Evolutionary conservation across 2,113 vertebrate genomes (phyloP), one percentile per base, ranked within the genome.

Genomic region (Microtus ochrogaster): DNA sequence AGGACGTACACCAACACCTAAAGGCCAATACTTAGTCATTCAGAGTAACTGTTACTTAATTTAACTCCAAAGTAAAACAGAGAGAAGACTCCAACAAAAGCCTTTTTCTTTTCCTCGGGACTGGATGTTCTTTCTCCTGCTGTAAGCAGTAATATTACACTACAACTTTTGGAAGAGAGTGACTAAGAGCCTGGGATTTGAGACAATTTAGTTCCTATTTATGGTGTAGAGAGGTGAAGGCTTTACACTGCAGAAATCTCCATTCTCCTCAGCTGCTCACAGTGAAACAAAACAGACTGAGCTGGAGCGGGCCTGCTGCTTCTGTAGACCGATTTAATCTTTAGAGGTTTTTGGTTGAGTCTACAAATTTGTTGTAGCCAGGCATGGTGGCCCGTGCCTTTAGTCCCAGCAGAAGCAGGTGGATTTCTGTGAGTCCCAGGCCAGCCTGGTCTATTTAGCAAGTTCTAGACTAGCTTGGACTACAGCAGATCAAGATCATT

Each of bases 101-200:
- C 47, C 41, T 28, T 89, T 91, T 13, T 39, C 30, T 16, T 16
- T 76, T 86, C 39, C 55, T 72, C 30, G 76, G 83, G 65, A 79
- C 79, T 70, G 49, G 65, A 93, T 14, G 16, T 47, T 93, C 95
- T 88, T 52, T 78, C 70, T 58, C 70, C 58, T 87, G 90, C 78
- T 65, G 47, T 74, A 36, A 83, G 74, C 39, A 85, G 55, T 86
- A 61, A 83, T 78, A 39, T 90, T 78, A 66, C 14, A 66, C 66
- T 21, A 63, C 16, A 22, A 1, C 49, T 85, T 72, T 72, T 93
- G 36, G 84, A 91, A 73, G 78, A 79, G 74, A 89, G 72, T 65
- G 92, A 91, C 83, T 92, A 52, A 74, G 70, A 49, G 79, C 10
- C 24, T 21, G 24, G 49, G 68, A n/a, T 89, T 55, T 74, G 86